Percentiles rank a stretch among this genome's conserved stretches.
phyloP scores from a whole-genome alignment of 2,888 invertebrate species.

The Plemyria rubiginata region DNA sequence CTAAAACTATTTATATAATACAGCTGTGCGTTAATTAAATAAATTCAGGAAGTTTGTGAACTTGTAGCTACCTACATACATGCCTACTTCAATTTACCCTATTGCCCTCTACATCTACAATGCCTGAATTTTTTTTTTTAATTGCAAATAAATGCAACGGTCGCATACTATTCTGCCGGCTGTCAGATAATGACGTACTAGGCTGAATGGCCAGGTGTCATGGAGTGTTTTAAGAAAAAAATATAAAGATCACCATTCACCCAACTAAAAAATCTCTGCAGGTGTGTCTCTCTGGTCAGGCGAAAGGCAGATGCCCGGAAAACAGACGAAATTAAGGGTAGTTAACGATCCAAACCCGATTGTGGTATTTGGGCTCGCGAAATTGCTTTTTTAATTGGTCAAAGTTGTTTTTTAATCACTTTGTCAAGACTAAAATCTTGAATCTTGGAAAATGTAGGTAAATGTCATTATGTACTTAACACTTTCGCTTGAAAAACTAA shows the following conservation, averaged over 20 bases:
- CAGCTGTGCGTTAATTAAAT: constrained; percentile 54
- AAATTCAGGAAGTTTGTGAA: constrained; percentile 51
- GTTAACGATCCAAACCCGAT: constrained; percentile 47
- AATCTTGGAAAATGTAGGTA: too few species aligned
- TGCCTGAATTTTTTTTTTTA: constrained; percentile 47
- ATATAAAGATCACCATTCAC: constrained; percentile 68
- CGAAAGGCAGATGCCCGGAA: constrained; percentile 75
- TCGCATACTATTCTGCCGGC: constrained; percentile 49
- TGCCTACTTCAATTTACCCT: constrained; percentile 48
- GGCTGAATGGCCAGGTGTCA: constrained; percentile 76
- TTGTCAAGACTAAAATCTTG: constrained; percentile 8
- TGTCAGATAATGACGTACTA: constrained; percentile 61
- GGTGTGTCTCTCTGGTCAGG: constrained; percentile 74
- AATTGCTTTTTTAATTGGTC: constrained; percentile 27
- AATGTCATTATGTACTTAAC: constrained; percentile 6
- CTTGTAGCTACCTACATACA: constrained; percentile 33
- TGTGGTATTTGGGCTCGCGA: constrained; percentile 35
- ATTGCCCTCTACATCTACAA: constrained; percentile 45
- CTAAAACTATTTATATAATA: constrained; percentile 34
- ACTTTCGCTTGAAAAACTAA: constrained; percentile 18
- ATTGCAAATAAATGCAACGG: constrained; percentile 57
- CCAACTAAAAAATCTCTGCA: constrained; percentile 80
- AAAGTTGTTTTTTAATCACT: constrained; percentile 26
- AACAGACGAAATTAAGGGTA: constrained; percentile 60
- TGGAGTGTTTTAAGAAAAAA: constrained; percentile 66